Conservation (phyloP, 2,113 vertebrate genomes). For the Pygoscelis adeliae region DNA sequence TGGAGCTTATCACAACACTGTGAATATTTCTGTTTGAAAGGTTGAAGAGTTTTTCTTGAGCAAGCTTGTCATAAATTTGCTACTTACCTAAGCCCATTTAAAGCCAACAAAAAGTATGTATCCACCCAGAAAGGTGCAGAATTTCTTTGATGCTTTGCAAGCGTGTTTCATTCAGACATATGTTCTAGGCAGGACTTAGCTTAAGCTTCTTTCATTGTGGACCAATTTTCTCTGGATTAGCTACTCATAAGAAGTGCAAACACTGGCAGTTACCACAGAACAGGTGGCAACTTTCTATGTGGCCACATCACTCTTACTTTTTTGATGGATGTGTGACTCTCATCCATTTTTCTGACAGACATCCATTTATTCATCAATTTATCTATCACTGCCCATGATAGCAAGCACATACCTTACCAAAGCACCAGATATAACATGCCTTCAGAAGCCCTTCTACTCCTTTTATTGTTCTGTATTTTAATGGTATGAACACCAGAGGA, state of each 20-base stretch:
- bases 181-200: background rate
- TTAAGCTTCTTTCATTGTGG: background rate
- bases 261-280: background rate
- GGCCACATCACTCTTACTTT: background rate
- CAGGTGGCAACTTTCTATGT: background rate
- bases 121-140: background rate
- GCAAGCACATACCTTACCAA: background rate
- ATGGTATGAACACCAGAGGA: background rate
- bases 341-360: background rate
- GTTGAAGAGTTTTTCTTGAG: background rate
- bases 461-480: background rate
- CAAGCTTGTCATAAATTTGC: background rate
- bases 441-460: background rate
- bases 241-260: background rate
- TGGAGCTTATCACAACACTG: background rate
- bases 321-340: background rate
- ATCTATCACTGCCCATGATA: background rate
- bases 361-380: background rate
- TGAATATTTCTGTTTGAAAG: background rate
- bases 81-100: background rate
- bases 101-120: background rate
- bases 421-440: background rate
- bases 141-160: background rate
- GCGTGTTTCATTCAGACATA: background rate
- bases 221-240: background rate